Conservation (phyloP, 2,113 vertebrate species). For the Thamnophis sirtalis region DNA sequence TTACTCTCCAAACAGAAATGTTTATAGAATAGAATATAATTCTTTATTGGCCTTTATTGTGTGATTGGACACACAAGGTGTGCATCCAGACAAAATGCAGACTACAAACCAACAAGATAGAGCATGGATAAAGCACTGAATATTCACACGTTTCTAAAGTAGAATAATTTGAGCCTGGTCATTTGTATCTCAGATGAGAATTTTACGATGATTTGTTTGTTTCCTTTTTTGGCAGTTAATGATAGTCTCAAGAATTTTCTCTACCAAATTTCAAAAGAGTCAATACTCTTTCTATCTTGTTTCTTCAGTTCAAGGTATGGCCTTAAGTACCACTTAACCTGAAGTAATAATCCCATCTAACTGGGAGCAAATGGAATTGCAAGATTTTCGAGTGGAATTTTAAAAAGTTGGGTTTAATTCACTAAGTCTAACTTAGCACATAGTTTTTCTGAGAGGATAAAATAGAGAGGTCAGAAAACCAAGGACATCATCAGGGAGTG, state of each 20-base stretch:
- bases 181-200: background rate
- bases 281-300: background rate
- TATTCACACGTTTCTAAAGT: background rate
- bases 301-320: background rate
- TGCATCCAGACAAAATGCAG: background rate
- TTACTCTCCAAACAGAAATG: background rate
- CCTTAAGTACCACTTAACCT: background rate
- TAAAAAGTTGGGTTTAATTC: background rate
- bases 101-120: background rate
- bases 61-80: no score
- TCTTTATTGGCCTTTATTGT: no score
- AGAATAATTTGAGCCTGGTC: background rate
- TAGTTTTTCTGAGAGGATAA: background rate
- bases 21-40: background rate
- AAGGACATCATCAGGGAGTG: background rate
- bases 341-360: background rate
- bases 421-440: background rate
- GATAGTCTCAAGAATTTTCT: background rate
- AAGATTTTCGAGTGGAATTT: background rate
- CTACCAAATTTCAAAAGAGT: background rate
- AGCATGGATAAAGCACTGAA: background rate
- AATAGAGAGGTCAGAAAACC: background rate
- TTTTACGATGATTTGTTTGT: background rate
- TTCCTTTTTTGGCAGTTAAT: background rate
- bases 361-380: background rate